These are phyloP conservation scores for Esox lucius DNA, from an alignment of 2,797 vertebrate species.

Conservation along the genomic window DNA sequence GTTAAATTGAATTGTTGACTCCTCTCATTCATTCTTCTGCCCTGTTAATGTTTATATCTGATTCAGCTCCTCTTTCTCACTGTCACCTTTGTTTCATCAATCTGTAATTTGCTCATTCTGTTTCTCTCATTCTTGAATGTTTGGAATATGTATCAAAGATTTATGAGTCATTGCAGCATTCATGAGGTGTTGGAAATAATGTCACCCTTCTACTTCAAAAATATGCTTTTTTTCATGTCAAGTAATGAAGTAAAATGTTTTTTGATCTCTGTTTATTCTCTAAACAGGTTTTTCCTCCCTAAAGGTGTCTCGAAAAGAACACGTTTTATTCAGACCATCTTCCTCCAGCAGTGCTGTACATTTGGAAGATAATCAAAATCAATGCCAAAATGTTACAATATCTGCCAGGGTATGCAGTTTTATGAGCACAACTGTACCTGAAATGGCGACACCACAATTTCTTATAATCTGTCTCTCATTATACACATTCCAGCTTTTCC, in stretches of 20 bases:
- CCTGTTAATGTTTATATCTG: no score
- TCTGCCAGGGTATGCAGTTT: no score
- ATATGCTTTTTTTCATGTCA: not conserved
- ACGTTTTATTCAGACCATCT: not conserved
- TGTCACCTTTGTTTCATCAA: not conserved
- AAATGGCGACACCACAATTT: no score
- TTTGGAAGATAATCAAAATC: no score
- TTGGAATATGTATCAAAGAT: not conserved
- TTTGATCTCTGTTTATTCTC: slow-evolving; percentile 30
- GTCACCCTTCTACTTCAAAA: not conserved
- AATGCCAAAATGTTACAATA: no score
- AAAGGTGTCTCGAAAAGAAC: not conserved
- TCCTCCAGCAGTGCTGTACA: not conserved
- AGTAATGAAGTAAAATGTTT: slow-evolving; percentile 9
- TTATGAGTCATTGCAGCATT: not conserved
- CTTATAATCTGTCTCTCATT: no score
- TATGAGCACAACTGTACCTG: no score
- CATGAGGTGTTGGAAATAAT: slow-evolving; percentile 35
- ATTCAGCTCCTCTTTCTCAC: not conserved
- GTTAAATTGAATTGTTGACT: not conserved
- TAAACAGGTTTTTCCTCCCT: slow-evolving; percentile 36
- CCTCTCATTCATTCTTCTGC: not conserved
- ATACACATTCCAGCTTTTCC: no score
- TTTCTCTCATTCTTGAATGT: not conserved
- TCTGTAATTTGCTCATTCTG: not conserved